Base-by-base conservation (phyloP, 2,888 invertebrate genomes). In the Conistra vaccinii region DNA sequence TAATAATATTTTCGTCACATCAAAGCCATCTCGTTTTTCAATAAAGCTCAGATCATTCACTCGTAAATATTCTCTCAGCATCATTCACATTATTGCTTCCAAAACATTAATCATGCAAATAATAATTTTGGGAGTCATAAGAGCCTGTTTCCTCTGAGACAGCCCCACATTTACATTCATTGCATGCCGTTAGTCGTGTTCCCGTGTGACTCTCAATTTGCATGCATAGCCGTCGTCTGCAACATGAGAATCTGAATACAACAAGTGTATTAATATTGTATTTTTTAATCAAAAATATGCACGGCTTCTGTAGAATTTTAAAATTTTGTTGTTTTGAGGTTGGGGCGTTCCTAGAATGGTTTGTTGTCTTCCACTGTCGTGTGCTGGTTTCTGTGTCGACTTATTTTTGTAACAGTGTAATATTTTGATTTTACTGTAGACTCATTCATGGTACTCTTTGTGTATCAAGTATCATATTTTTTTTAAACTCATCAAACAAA, bases 131-230 rank as follows among this genome's bases (percentile, higher is more conserved):
- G 80, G 76, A 76, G 75, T 75, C 81, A 80, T 87, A 84, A 85
- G 81, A 81, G 78, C 82, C 77, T 79, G 85, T 85, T 87, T 85
- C 87, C 87, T 83, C 51, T 26, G 89, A 89, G 87, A 85, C 85
- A 66, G 60, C 42, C 55, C 53, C 65, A 73, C 83, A 92, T 91
- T 91, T 89, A 89, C 91, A 91, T 92, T 90, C 91, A 92, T 91
- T 87, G 92, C 88, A 88, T 86, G 88, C 71, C 81, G 86, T 87
- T 84, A 85, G 84, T 69, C 81, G 73, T 81, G 82, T 85, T 88
- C 90, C 90, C 91, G 84, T 85, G 89, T 83, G 88, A 82, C 85
- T 69, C 69, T 75, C 85, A 85, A 89, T 91, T 88, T 90, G 87
- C 88, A 90, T 90, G 87, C 88, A 88, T 85, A 89, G 80, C 74